Conservation (phyloP, 2,888 invertebrate species). For the Pristionchus arcanus region DNA sequence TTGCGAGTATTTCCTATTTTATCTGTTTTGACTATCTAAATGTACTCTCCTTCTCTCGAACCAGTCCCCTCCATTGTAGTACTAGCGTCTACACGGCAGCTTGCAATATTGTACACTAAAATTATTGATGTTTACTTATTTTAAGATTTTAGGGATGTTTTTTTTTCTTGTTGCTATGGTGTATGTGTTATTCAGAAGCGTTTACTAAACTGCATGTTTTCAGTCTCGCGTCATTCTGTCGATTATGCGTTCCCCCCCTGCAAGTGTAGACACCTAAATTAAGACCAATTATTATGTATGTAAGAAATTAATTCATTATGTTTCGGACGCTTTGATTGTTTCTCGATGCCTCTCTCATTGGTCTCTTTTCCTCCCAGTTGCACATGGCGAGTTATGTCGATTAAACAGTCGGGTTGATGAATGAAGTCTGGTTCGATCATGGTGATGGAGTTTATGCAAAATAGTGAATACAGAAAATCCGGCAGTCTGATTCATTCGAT, state of each 20-base stretch:
- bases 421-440: conserved; percentile 13
- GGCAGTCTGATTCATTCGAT: too few species aligned
- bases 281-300: not conserved
- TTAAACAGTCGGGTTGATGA: conserved; percentile 36
- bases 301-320: not conserved
- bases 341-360: conserved; percentile 30
- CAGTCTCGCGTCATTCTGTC: not conserved
- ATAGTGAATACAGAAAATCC: not conserved
- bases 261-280: not conserved
- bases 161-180: not conserved
- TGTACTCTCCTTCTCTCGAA: not conserved
- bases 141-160: conserved; percentile 5
- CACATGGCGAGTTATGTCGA: conserved; percentile 23
- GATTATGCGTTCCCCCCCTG: not conserved
- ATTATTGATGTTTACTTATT: not conserved
- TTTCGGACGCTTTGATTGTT: conserved; percentile 33
- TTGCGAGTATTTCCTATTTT: not conserved
- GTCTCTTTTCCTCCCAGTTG: conserved; percentile 43
- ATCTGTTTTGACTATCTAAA: not conserved
- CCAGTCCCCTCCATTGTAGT: not conserved
- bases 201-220: conserved; percentile 33
- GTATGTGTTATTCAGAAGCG: not conserved
- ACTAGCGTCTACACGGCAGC: conserved; percentile 40
- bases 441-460: not conserved
- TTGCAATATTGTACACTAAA: conserved; percentile 29